Evolutionary conservation across 35 echinoderm and acorn worm species (phyloP), one percentile per base, ranked within the genome.

Genomic region (Chiridota heheva): DNA sequence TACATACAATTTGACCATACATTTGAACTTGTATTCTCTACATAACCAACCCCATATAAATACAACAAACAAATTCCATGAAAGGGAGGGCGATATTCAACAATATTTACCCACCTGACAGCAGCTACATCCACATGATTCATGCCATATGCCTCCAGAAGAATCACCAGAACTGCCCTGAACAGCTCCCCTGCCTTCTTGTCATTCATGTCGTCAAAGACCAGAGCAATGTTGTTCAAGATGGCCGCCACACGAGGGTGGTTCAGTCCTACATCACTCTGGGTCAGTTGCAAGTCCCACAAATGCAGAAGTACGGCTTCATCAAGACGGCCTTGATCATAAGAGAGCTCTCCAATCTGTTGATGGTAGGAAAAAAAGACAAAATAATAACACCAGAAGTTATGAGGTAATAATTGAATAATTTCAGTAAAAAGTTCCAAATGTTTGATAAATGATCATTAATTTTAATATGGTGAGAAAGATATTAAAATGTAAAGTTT

Each of bases 91-190:
- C 12, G n/a, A n/a, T n/a, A n/a, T n/a, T n/a, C n/a, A n/a, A n/a
- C n/a, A n/a, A n/a, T n/a, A n/a, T 59, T 2, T 40, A 34, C 31
- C 51, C 75, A 95, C 91, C 91, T 95, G 44, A 95, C 74, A 59
- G 64, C 71, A 20, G 91, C 91, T 18, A 95, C 91, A 80, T 95
- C 91, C 2, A 95, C 81, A 60, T 95, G 91, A 70, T 88, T 81
- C 45, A 73, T 77, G 3, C 91, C 91, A 75, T 96, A 96, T 0
- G 92, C 86, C 67, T 96, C 86, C 5, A 89, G 26, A 37, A 96
- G 68, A 28, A 96, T 96, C 22, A 63, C 78, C 44, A 96, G 36
- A 0, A 67, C 92, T 1, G 68, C 72, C 56, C 80, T 70, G 87
- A 89, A 96, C 5, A 81, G 55, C 18, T 85, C 69, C 15, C 76